These are phyloP conservation scores for Conopomorpha cramerella DNA, from an alignment of 1,140 invertebrate species.

Conservation along the genomic window DNA sequence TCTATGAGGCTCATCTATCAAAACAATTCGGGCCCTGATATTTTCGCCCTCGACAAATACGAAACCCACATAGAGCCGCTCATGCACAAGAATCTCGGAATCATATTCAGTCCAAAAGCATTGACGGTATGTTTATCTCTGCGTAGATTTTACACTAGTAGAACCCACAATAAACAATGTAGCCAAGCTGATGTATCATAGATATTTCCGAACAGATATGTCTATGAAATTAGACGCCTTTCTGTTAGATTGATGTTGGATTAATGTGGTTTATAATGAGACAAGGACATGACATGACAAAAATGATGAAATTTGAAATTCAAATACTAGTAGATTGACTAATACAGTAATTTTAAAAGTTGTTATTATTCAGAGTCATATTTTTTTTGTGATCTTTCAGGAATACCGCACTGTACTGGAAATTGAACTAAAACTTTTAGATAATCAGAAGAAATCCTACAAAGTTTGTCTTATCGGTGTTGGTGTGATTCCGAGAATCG, in stretches of 20 bases:
- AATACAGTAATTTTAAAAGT: background rate
- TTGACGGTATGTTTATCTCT: too few relatives aligned
- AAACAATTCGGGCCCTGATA: constrained; percentile 20
- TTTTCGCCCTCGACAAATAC: constrained; percentile 43
- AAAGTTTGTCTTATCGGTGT: constrained; percentile 41
- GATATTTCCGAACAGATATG: too few relatives aligned
- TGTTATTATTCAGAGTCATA: background rate
- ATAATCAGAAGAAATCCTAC: constrained; percentile 39
- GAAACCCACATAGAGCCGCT: constrained; percentile 43
- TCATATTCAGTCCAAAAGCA: constrained; percentile 42
- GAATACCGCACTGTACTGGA: constrained; percentile 43
- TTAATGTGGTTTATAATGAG: too few relatives aligned
- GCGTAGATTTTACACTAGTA: too few relatives aligned
- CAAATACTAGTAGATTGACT: background rate
- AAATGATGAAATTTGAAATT: too few relatives aligned
- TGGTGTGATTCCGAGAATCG: constrained; percentile 40
- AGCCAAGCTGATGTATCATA: too few relatives aligned
- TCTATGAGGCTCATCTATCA: constrained; percentile 39
- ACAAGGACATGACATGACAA: too few relatives aligned
- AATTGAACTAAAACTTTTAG: constrained; percentile 34
- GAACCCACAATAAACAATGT: too few relatives aligned
- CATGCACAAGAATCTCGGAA: constrained; percentile 34
- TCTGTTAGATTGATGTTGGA: too few relatives aligned
- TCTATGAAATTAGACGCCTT: too few relatives aligned
- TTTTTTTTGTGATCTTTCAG: constrained; percentile 17